A percentile compares a stretch with the other conserved stretches of the same genome.
Evolutionary conservation across 92 coral and sea anemone species (phyloP).

Genomic region (Epizoanthus fatuus): DNA sequence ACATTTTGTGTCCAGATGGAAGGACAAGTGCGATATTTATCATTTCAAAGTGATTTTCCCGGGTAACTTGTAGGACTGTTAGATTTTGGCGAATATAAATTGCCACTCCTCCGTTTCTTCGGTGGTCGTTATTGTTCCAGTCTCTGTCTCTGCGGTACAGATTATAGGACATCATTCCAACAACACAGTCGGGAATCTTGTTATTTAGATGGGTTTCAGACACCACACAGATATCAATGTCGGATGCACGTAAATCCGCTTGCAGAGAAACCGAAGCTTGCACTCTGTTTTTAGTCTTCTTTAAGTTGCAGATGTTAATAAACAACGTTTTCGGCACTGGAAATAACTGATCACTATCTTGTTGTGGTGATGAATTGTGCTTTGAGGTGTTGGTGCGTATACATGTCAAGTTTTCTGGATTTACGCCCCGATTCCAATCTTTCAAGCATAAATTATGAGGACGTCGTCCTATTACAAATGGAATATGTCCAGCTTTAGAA

Average conservation of each 20-base stretch:
- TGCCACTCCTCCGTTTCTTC: conserved; percentile 44
- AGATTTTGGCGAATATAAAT: conserved; percentile 34
- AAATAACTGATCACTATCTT: neutral
- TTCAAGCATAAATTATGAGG: no score
- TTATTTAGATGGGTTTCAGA: conserved; percentile 32
- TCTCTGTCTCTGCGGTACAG: conserved; percentile 22
- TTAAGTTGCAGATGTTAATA: conserved; percentile 14
- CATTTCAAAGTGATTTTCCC: conserved; percentile 27
- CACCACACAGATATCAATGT: conserved; percentile 41
- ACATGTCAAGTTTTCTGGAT: no score
- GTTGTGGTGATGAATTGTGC: no score
- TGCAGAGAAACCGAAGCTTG: conserved; percentile 33
- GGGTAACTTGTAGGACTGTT: conserved; percentile 24
- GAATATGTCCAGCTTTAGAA: no score
- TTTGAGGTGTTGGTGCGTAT: no score
- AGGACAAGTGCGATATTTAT: conserved; percentile 15
- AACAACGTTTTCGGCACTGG: conserved; percentile 16
- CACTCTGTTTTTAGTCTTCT: conserved; percentile 31
- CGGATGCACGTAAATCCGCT: conserved; percentile 4
- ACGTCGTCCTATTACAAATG: no score
- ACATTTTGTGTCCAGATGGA: conserved; percentile 21
- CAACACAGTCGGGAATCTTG: conserved; percentile 7
- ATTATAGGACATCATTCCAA: neutral
- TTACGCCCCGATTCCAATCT: no score
- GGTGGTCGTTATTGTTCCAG: conserved; percentile 22